Base-by-base conservation (phyloP, 1,140 invertebrate species). In the Venturia canescens region DNA sequence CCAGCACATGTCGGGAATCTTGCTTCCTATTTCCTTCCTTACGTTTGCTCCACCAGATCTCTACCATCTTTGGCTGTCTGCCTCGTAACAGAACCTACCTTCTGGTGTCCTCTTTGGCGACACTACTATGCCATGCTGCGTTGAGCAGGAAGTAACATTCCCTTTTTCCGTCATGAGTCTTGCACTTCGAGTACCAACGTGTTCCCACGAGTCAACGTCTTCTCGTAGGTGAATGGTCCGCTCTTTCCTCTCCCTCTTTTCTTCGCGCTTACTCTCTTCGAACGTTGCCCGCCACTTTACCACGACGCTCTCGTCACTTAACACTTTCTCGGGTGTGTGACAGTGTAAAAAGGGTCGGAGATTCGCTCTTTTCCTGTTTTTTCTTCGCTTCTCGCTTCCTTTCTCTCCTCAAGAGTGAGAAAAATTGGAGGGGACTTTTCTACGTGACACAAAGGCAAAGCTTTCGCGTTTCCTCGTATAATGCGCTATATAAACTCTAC, bases 131-230 rank as follows among this genome's bases (percentile, higher is more conserved):
- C 31, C 50, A 60, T 21, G n/a, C 57, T 60, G 57, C 57, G 57
- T 60, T 23, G 57, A 60, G 57, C 57, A 60, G 57, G 57, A 60
- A 60, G 21, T 21, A 60, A 60, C 57, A n/a, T 60, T 3, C 57
- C 16, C 57, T 60, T 21, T n/a, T 60, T 27, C 23, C 38, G 70
- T 75, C 26, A 18, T 26, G 23, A 34, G 26, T 75, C 72, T 48
- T 75, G 72, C 72, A 75, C 72, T 75, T 75, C 27, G 26, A 18
- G 48, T 26, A 53, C 72, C 57, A 60, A 34, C 21, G 27, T 50
- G 72, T 60, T 75, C 48, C 38, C 26, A 53, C 50, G 50, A 75
- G 72, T 72, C 72, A 75, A 75, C 50, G 72, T 75, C 72, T 75
- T 66, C n/a, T 50, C 38, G 38, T 3, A 23, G 70, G 70, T 72